Percentiles rank a stretch among this genome's conserved stretches.
These are phyloP conservation scores for Gymnothorax reevesii DNA, from an alignment of 2,797 vertebrate species.

Conservation along the genomic window DNA sequence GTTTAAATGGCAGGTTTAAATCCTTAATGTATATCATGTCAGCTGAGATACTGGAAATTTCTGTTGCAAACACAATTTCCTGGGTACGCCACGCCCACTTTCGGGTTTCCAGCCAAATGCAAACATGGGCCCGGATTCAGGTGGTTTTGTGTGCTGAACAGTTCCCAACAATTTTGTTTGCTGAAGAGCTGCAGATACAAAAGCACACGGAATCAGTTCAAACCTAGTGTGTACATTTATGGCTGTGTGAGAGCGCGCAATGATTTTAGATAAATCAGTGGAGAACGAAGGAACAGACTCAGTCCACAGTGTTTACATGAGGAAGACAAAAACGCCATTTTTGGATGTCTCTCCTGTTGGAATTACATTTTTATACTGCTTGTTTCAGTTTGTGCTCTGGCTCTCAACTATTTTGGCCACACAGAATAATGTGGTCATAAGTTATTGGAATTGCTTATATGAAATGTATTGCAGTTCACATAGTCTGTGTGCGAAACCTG, in stretches of 20 bases:
- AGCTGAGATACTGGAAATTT: not conserved
- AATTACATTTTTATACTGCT: slow-evolving; percentile 22
- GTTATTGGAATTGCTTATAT: slow-evolving; percentile 21
- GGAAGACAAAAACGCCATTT: not conserved
- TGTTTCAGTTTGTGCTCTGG: slow-evolving; percentile 19
- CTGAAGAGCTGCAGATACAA: not conserved
- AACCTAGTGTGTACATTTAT: not conserved
- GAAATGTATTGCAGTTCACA: slow-evolving; percentile 26
- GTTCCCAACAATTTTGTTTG: not conserved
- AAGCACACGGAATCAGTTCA: not conserved
- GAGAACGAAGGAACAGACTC: not conserved
- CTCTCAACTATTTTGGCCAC: slow-evolving; percentile 22
- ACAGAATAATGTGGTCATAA: slow-evolving; percentile 28
- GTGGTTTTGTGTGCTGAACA: not conserved
- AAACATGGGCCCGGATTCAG: not conserved
- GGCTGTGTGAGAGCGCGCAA: not conserved
- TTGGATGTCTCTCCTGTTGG: slow-evolving; percentile 8
- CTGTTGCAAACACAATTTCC: not conserved
- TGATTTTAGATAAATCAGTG: not conserved
- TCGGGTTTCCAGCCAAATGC: not conserved
- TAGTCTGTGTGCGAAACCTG: not conserved
- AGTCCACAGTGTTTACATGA: slow-evolving; percentile 8
- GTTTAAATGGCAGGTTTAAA: slow-evolving; percentile 1
- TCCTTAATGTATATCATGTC: not conserved
- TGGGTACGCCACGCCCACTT: not conserved